Conservation (phyloP, 2,888 invertebrate species). For the Nesidiocoris tenuis region DNA sequence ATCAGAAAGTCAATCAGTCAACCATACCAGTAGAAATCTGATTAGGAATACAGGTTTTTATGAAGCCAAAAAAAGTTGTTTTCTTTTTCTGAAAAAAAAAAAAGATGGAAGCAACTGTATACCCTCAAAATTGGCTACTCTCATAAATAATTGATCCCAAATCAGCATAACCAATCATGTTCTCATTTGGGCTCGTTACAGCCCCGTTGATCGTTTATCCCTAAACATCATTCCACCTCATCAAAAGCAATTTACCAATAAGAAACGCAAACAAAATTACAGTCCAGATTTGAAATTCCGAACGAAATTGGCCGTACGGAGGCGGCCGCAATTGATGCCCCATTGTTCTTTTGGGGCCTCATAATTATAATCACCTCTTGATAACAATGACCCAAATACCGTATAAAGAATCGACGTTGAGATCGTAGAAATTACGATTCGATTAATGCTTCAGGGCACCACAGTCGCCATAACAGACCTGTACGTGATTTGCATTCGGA, state of each 20-base stretch:
- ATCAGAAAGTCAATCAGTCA: too few relatives aligned
- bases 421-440: neutral
- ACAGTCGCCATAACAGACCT: neutral
- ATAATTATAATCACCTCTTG: constrained; percentile 10
- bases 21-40: too few relatives aligned
- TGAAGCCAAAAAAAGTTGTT: too few relatives aligned
- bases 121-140: too few relatives aligned
- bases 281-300: neutral
- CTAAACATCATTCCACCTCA: neutral
- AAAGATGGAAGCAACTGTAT: too few relatives aligned
- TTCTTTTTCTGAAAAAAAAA: too few relatives aligned
- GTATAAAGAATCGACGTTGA: neutral
- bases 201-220: too few relatives aligned
- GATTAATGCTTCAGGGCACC: neutral
- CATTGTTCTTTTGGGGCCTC: constrained; percentile 14
- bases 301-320: neutral
- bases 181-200: too few relatives aligned
- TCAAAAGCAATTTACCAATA: neutral
- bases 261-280: neutral
- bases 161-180: too few relatives aligned
- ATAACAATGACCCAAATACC: constrained; percentile 26
- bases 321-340: constrained; percentile 2
- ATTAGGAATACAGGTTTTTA: too few relatives aligned
- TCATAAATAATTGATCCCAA: too few relatives aligned
- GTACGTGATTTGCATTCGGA: neutral